A percentile compares a stretch with the other conserved stretches of the same genome.
Evolutionary conservation across 2,888 invertebrate genomes (phyloP).

Genomic region (Melanotus villosus): DNA sequence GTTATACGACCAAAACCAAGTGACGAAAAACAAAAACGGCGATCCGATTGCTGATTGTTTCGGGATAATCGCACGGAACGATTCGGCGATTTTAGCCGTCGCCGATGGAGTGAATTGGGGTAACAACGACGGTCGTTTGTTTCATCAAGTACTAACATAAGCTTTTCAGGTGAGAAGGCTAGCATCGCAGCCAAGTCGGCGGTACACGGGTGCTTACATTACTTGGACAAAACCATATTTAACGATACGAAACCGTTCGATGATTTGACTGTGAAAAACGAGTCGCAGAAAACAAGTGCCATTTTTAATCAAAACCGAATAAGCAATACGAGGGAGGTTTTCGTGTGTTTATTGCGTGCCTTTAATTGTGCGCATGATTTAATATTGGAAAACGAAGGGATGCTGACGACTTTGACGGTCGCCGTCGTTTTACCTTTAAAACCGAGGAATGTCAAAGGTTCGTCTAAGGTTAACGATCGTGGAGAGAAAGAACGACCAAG

Average conservation of each 20-base stretch:
- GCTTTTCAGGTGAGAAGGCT: conserved; percentile 78
- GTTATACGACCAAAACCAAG: conserved; percentile 86
- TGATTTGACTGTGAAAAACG: conserved; percentile 60
- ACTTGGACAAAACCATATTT: conserved; percentile 81
- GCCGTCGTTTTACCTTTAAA: conserved; percentile 80
- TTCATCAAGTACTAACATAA: too few species aligned
- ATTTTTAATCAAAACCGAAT: conserved; percentile 58
- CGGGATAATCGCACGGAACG: conserved; percentile 80
- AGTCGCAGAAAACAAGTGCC: conserved; percentile 39
- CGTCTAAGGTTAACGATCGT: neutral
- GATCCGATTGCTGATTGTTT: conserved; percentile 92
- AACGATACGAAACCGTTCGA: conserved; percentile 66
- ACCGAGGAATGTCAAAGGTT: conserved; percentile 47
- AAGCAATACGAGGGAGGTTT: conserved; percentile 78
- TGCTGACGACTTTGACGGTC: conserved; percentile 87
- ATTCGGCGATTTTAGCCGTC: conserved; percentile 83
- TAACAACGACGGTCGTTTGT: too few species aligned
- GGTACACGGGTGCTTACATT: conserved; percentile 87
- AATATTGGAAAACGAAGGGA: conserved; percentile 86
- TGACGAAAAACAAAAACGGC: conserved; percentile 79
- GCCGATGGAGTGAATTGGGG: conserved; percentile 96
- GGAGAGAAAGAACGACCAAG: neutral
- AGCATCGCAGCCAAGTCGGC: conserved; percentile 88
- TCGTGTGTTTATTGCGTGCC: conserved; percentile 82
- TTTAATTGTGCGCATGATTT: conserved; percentile 89